phyloP scores from a whole-genome alignment of 2,797 vertebrate genomes.

The Hippocampus kuda region DNA sequence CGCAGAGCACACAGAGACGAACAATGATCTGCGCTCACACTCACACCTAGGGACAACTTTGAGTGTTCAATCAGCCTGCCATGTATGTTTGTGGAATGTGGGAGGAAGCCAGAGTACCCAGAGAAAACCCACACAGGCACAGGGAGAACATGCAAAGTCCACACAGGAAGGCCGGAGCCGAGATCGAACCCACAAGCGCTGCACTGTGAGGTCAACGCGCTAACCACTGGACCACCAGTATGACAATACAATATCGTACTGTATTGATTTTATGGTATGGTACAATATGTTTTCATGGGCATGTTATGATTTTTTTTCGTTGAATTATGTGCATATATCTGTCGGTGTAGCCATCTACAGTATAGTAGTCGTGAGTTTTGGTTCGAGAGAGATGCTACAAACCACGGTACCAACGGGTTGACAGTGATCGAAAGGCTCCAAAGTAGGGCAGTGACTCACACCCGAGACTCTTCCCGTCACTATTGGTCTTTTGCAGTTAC shows the following conservation, averaged over 20 bases:
- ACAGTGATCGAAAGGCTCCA: constrained; percentile 2
- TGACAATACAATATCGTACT: background rate
- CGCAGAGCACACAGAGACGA: too few species aligned
- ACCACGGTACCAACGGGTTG: constrained; percentile 3
- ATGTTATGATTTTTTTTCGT: background rate
- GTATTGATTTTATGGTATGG: background rate
- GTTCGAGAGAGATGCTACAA: background rate
- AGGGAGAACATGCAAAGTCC: too few species aligned
- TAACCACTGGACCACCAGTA: background rate
- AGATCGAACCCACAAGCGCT: too few species aligned
- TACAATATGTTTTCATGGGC: background rate
- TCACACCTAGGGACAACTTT: too few species aligned
- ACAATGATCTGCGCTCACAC: too few species aligned
- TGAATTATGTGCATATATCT: background rate
- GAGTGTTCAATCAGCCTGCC: too few species aligned
- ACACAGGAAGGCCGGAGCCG: too few species aligned
- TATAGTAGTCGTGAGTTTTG: background rate
- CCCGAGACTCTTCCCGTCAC: constrained; percentile 11
- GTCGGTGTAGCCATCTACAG: background rate
- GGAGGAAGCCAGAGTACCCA: too few species aligned
- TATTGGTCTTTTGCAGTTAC: constrained; percentile 5
- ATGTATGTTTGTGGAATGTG: too few species aligned
- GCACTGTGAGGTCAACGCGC: too few species aligned
- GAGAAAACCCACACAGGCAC: too few species aligned
- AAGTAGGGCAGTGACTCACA: constrained; percentile 12